Conservation (phyloP, 2,113 vertebrate genomes). For the Excalfactoria chinensis region DNA sequence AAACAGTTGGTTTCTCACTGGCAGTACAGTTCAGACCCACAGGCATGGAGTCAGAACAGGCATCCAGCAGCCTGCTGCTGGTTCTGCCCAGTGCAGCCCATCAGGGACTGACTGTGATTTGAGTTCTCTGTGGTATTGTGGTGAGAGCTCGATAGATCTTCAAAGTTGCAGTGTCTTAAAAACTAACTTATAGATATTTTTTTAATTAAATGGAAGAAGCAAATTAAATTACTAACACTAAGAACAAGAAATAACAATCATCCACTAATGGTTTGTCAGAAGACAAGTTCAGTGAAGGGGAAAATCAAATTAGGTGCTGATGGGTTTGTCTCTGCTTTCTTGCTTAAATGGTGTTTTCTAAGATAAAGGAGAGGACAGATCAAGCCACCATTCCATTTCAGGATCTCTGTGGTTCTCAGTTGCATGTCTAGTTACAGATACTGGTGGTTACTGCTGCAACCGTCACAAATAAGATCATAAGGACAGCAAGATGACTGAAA, state of each 20-base stretch:
- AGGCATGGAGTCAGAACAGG: not conserved
- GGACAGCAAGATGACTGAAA: not conserved
- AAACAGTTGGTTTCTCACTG: not conserved
- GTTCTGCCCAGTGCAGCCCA: not conserved
- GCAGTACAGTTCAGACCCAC: not conserved
- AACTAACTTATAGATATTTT: not conserved
- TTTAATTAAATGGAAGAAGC: not conserved
- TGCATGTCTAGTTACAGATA: not conserved
- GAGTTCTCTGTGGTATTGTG: not conserved
- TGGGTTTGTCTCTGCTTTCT: not conserved
- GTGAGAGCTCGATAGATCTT: not conserved
- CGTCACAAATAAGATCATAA: not conserved
- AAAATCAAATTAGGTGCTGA: slow-evolving; percentile 31
- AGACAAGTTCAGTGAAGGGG: not conserved
- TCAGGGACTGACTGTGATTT: not conserved
- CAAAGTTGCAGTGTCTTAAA: not conserved
- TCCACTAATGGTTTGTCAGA: not conserved
- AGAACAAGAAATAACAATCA: not conserved
- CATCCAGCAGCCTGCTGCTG: not conserved
- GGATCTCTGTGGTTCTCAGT: not conserved
- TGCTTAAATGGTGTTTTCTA: not conserved
- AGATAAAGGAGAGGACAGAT: not conserved
- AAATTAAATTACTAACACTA: not conserved
- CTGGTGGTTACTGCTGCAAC: not conserved
- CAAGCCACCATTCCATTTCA: not conserved